A percentile compares a stretch with the other conserved stretches of the same genome.
phyloP scores from a whole-genome alignment of 2,113 vertebrate genomes.

The Ariopsis seemanni region DNA sequence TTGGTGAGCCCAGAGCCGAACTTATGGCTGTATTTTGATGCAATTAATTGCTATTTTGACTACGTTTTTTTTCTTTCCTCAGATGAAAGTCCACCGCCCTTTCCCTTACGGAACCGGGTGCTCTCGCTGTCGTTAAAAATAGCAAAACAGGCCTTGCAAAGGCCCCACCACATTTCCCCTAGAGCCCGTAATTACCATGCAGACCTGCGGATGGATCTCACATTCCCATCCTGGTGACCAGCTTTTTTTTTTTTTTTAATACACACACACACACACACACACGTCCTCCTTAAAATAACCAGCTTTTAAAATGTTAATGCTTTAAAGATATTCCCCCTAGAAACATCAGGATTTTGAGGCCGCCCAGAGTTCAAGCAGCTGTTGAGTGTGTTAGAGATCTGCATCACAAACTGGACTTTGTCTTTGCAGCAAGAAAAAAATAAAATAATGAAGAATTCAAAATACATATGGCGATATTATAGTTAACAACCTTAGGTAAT shows the following conservation, averaged over 20 bases:
- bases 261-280: conserved; percentile 30
- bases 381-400: conserved; percentile 8
- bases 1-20: conserved; percentile 62
- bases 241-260: conserved; percentile 19
- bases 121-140: conserved; percentile 78
- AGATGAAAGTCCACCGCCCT: conserved; percentile 81
- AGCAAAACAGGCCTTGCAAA: conserved; percentile 63
- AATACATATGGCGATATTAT: not conserved
- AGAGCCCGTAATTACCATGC: conserved; percentile 73
- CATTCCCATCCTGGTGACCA: conserved; percentile 47
- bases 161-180: conserved; percentile 66
- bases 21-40: conserved; percentile 72
- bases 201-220: conserved; percentile 65
- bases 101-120: conserved; percentile 80
- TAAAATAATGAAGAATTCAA: not conserved
- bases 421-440: not conserved
- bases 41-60: conserved; percentile 85
- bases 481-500: not conserved
- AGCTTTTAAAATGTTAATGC: conserved; percentile 28
- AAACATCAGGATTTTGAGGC: conserved; percentile 27
- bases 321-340: conserved; percentile 31
- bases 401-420: not conserved
- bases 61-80: conserved; percentile 71
- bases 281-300: conserved; percentile 29
- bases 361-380: conserved; percentile 25